Evolutionary conservation across 2,113 vertebrate species (phyloP).

Genomic region (Mesembrinibis cayennensis): DNA sequence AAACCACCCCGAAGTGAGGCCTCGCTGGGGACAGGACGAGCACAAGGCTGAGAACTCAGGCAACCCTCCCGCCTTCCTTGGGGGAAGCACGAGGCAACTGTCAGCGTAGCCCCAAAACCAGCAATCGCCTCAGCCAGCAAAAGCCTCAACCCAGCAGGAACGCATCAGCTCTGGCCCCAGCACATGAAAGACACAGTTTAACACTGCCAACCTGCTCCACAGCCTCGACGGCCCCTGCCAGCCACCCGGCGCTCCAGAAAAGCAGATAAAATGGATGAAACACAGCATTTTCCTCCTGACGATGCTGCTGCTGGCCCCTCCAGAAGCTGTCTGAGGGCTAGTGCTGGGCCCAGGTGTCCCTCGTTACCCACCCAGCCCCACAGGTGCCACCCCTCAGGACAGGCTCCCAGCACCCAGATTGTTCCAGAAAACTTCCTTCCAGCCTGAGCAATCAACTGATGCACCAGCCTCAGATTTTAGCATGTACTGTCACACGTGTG

Average conservation of each 20-base stretch:
- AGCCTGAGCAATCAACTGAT: too few species aligned
- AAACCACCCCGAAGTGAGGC: not conserved
- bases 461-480: not conserved
- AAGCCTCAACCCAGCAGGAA: accelerated
- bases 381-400: not conserved
- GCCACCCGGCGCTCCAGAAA: accelerated
- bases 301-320: not conserved
- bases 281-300: accelerated
- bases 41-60: accelerated
- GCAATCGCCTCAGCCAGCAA: not conserved
- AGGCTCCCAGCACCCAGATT: not conserved
- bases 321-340: accelerated
- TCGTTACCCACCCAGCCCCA: accelerated
- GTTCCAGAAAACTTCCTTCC: not conserved
- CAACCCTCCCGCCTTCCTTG: not conserved
- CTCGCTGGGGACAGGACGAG: not conserved
- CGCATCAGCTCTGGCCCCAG: accelerated
- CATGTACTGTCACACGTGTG: accelerated
- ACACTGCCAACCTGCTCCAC: accelerated
- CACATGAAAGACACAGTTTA: accelerated
- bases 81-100: accelerated
- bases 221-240: accelerated
- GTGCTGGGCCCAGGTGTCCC: not conserved
- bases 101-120: accelerated
- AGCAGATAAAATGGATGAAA: not conserved